Percentiles rank a stretch among this genome's conserved stretches.
phyloP scores from a whole-genome alignment of 1,140 invertebrate species.

The Notospermus geniculatus region DNA sequence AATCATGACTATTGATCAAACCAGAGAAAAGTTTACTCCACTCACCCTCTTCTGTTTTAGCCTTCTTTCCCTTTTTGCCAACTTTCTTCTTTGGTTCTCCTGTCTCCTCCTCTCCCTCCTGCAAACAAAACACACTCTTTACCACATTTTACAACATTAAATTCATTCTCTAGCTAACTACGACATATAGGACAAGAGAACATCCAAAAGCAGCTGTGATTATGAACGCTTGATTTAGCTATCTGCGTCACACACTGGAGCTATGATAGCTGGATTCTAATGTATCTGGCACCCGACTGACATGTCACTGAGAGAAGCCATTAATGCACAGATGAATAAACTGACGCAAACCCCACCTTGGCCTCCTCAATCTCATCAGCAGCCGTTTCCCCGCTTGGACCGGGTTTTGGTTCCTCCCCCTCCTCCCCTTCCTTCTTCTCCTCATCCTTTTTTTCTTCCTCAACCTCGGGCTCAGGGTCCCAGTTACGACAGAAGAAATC shows the following conservation, averaged over 20 bases:
- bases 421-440: conserved; percentile 29
- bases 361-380: conserved; percentile 22
- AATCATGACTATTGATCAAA: too few relatives aligned
- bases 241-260: too few relatives aligned
- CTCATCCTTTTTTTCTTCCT: conserved; percentile 19
- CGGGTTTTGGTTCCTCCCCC: conserved; percentile 26
- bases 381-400: conserved; percentile 25
- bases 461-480: conserved; percentile 40
- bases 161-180: background rate
- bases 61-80: conserved; percentile 7
- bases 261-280: too few relatives aligned
- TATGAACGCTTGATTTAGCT: too few relatives aligned
- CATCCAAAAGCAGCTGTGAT: too few relatives aligned
- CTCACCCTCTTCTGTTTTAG: conserved; percentile 10
- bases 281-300: too few relatives aligned
- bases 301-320: too few relatives aligned
- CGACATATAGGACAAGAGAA: background rate
- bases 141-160: background rate
- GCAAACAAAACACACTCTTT: background rate
- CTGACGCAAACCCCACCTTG: conserved; percentile 17
- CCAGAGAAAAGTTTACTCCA: too few relatives aligned
- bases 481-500: conserved; percentile 50
- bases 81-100: conserved; percentile 7
- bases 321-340: too few relatives aligned
- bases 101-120: conserved; percentile 13